A percentile compares a stretch with the other conserved stretches of the same genome.
Conservation (phyloP, 2,888 invertebrate species). For the Brachylomia viminalis region DNA sequence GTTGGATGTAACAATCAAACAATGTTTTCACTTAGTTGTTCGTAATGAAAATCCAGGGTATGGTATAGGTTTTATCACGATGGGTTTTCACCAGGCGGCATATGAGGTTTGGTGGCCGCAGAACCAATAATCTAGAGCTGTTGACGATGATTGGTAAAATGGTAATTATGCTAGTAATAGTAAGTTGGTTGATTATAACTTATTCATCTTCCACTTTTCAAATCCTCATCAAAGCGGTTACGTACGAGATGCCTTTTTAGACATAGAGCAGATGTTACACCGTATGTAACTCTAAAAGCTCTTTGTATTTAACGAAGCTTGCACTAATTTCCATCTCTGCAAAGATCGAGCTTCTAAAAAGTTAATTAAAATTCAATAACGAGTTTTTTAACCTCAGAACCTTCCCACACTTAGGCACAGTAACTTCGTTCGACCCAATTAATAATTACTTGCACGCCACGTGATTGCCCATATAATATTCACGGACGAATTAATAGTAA, state of each 20-base stretch:
- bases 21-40: not conserved
- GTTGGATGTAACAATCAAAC: conserved; percentile 22
- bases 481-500: conserved; percentile 51
- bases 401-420: conserved; percentile 18
- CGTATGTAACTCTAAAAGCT: not conserved
- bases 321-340: not conserved
- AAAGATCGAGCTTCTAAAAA: conserved; percentile 4
- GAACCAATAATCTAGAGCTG: not conserved
- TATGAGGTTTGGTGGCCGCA: not conserved
- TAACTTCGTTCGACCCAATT: conserved; percentile 46
- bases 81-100: not conserved
- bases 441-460: conserved; percentile 45
- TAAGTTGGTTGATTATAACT: not conserved
- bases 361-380: conserved; percentile 17
- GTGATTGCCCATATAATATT: conserved; percentile 56
- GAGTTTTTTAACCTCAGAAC: conserved; percentile 30
- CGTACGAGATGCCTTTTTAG: not conserved
- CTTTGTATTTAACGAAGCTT: not conserved
- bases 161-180: not conserved
- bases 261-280: not conserved
- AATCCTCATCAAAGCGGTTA: not conserved
- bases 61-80: not conserved
- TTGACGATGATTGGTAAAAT: not conserved
- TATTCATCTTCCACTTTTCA: not conserved
- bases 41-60: not conserved